A percentile compares a stretch with the other conserved stretches of the same genome.
Conservation (phyloP, 2,888 invertebrate species). For the Drosophila anomalata region DNA sequence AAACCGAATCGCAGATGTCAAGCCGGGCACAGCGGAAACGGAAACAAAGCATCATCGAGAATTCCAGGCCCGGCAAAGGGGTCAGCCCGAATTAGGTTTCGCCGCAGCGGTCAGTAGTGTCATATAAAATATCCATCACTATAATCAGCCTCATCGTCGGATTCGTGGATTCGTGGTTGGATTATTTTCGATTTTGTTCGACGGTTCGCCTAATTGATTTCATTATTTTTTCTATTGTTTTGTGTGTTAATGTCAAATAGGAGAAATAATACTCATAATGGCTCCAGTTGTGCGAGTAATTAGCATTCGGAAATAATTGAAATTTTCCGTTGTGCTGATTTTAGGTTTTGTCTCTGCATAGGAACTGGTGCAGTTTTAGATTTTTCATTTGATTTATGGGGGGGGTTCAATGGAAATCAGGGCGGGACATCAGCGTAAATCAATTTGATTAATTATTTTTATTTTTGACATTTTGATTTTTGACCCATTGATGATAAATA, state of each 20-base stretch:
- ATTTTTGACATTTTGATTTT: background rate
- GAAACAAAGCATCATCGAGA: slow-evolving; percentile 65
- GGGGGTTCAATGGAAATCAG: slow-evolving; percentile 11
- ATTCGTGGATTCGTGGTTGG: slow-evolving; percentile 10
- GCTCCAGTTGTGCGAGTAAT: slow-evolving; percentile 43
- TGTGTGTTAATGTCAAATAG: slow-evolving; percentile 34
- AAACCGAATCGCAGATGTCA: slow-evolving; percentile 50
- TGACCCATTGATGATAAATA: background rate
- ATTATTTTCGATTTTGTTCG: slow-evolving; percentile 38
- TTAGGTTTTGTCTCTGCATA: slow-evolving; percentile 18
- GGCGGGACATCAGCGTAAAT: slow-evolving; percentile 17
- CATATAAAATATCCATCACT: slow-evolving; percentile 60
- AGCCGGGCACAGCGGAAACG: slow-evolving; percentile 64
- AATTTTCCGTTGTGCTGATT: slow-evolving; percentile 35
- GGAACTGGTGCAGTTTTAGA: slow-evolving; percentile 28
- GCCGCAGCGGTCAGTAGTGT: slow-evolving; percentile 35
- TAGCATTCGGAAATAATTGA: slow-evolving; percentile 56
- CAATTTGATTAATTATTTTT: slow-evolving; percentile 31
- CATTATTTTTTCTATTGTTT: slow-evolving; percentile 18
- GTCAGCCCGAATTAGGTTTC: slow-evolving; percentile 8
- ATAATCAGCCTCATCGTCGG: slow-evolving; percentile 30
- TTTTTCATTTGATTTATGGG: slow-evolving; percentile 33
- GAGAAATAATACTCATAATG: slow-evolving; percentile 22
- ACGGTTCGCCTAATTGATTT: slow-evolving; percentile 47
- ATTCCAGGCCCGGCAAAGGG: slow-evolving; percentile 45